Conservation (phyloP, 35 echinoderm and acorn worm species). For the Amphiura filiformis region DNA sequence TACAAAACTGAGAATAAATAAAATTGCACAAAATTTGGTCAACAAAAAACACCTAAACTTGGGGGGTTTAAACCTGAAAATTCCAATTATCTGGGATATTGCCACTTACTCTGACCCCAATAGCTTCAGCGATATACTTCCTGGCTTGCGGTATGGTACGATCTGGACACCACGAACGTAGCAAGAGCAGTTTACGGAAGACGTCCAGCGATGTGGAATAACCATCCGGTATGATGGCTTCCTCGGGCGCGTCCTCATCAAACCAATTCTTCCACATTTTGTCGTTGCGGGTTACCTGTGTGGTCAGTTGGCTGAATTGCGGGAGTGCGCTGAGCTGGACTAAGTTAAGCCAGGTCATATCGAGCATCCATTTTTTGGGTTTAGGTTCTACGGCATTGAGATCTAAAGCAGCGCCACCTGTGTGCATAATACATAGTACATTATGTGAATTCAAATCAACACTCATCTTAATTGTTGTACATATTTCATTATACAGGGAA, state of each 20-base stretch:
- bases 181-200: slow-evolving; percentile 83
- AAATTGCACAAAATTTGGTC: too few species aligned
- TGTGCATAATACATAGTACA: background rate
- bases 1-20: too few species aligned
- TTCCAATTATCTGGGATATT: too few species aligned
- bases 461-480: background rate
- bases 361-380: slow-evolving; percentile 96
- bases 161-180: slow-evolving; percentile 91
- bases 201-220: slow-evolving; percentile 95
- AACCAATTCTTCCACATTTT: slow-evolving; percentile 99
- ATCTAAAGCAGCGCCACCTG: slow-evolving; percentile 96
- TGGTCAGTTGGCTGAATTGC: slow-evolving; percentile 87
- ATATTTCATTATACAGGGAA: background rate
- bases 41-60: too few species aligned
- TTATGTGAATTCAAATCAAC: background rate
- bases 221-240: slow-evolving; percentile 88
- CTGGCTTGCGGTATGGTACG: slow-evolving; percentile 94
- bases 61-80: too few species aligned
- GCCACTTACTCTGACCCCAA: slow-evolving; percentile 78
- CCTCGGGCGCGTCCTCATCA: slow-evolving; percentile 91
- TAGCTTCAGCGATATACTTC: slow-evolving; percentile 95
- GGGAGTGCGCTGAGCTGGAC: slow-evolving; percentile 89
- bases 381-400: slow-evolving; percentile 93
- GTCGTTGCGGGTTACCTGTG: slow-evolving; percentile 87
- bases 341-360: slow-evolving; percentile 96